Conservation (phyloP, 1,140 invertebrate genomes). For the Leptopilina clavipes region DNA sequence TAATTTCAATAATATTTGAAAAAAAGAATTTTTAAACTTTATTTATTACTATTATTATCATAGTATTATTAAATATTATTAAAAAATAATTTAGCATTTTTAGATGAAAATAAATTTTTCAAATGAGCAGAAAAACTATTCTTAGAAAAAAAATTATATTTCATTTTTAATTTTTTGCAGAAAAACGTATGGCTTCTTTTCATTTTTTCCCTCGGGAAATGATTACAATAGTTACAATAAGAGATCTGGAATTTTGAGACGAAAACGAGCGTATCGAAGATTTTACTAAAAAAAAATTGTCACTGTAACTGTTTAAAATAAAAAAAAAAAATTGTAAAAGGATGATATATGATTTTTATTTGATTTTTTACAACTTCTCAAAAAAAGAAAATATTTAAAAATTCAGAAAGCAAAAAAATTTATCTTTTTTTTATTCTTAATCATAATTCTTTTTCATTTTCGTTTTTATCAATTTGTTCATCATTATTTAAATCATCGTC, state of each 20-base stretch:
- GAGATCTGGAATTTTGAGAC: slow-evolving; percentile 16
- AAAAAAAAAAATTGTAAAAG: background rate
- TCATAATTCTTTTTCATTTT: background rate
- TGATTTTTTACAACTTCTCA: background rate
- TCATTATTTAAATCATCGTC: background rate
- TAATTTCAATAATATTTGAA: background rate
- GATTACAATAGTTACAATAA: background rate
- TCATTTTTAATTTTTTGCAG: slow-evolving; percentile 1
- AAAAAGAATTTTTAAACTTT: too few species aligned
- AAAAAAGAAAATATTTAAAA: background rate
- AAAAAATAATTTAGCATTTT: too few species aligned
- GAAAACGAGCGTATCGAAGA: slow-evolving; percentile 3
- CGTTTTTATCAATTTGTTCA: background rate
- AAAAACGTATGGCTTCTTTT: background rate
- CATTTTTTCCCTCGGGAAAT: background rate
- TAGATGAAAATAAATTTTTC: background rate
- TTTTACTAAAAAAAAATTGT: background rate
- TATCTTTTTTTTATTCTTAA: background rate
- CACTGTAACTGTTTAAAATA: background rate
- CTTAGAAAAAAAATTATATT: background rate
- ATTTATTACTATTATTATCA: too few species aligned
- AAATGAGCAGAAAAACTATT: background rate
- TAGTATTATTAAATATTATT: too few species aligned
- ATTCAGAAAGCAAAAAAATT: background rate
- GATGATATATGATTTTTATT: background rate